phyloP scores from a whole-genome alignment of 2,797 vertebrate species.

The Alcedo atthis region DNA sequence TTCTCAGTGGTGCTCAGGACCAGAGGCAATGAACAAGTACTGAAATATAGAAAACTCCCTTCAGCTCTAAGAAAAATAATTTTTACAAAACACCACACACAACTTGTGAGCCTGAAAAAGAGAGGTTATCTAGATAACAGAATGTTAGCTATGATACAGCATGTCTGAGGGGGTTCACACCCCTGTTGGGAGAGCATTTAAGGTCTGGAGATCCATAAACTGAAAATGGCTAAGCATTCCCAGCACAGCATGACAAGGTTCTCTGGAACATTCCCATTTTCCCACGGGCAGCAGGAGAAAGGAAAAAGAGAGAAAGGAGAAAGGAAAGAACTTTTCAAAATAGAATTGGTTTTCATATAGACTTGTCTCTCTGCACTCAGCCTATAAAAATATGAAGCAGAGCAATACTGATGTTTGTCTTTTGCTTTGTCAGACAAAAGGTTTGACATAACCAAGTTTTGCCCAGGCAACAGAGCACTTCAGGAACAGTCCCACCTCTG shows the following conservation, averaged over 20 bases:
- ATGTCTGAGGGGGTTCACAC: neutral
- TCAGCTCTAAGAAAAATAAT: neutral
- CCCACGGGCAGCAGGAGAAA: neutral
- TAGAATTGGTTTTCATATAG: neutral
- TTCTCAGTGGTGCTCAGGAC: neutral
- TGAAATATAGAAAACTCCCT: neutral
- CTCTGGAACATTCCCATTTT: neutral
- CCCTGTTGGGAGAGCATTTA: neutral
- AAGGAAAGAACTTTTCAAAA: neutral
- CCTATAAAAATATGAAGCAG: neutral
- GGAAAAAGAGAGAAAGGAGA: too few relatives aligned
- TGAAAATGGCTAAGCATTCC: neutral
- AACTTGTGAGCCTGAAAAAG: neutral
- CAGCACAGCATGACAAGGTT: neutral
- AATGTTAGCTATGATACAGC: neutral
- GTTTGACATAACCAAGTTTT: neutral
- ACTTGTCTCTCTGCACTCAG: neutral
- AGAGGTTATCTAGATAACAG: neutral
- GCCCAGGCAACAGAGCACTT: neutral
- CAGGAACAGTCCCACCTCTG: neutral
- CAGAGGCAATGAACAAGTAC: neutral
- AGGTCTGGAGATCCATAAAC: neutral
- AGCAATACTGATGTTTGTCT: neutral
- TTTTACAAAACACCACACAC: neutral
- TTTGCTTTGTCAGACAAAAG: neutral